These are phyloP conservation scores for Paralinhomoeus sp. DNA, from an alignment of 2,888 invertebrate species.

Conservation along the genomic window DNA sequence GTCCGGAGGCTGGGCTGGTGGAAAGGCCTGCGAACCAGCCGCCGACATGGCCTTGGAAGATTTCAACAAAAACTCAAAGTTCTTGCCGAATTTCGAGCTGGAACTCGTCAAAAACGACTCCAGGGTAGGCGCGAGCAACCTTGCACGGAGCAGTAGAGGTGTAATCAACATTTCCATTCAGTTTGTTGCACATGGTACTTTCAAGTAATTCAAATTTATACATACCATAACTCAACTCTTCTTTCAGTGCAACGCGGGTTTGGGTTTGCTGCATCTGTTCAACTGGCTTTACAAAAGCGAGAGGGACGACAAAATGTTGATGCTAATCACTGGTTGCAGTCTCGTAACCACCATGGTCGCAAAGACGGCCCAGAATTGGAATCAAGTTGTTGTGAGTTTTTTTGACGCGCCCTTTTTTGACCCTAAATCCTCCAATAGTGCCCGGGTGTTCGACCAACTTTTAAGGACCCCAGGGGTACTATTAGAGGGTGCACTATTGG, in stretches of 20 bases:
- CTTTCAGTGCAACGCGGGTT: constrained; percentile 79
- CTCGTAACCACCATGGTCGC: constrained; percentile 97
- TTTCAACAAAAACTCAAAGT: constrained; percentile 64
- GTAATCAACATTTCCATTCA: no score
- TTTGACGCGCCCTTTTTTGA: no score
- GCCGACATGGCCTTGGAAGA: constrained; percentile 84
- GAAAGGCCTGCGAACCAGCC: constrained; percentile 72
- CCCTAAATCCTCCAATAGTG: no score
- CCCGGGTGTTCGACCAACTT: no score
- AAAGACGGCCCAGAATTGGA: constrained; percentile 99
- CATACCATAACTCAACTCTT: no score
- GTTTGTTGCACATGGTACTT: no score
- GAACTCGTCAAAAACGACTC: constrained; percentile 83
- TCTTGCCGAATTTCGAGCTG: constrained; percentile 69
- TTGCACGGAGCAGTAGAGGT: no score
- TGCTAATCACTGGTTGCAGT: constrained; percentile 78
- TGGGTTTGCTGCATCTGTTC: constrained; percentile 94
- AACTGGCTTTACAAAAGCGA: constrained; percentile 85
- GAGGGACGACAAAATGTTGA: constrained; percentile 60
- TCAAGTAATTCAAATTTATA: no score
- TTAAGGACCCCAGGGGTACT: no score
- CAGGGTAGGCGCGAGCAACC: constrained; percentile 51
- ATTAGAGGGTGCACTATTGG: no score
- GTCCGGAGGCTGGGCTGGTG: constrained; percentile 29
- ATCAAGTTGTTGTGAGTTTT: no score